These are phyloP conservation scores for Microctonus aethiopoides DNA, from an alignment of 2,888 invertebrate genomes.

Conservation along the genomic window DNA sequence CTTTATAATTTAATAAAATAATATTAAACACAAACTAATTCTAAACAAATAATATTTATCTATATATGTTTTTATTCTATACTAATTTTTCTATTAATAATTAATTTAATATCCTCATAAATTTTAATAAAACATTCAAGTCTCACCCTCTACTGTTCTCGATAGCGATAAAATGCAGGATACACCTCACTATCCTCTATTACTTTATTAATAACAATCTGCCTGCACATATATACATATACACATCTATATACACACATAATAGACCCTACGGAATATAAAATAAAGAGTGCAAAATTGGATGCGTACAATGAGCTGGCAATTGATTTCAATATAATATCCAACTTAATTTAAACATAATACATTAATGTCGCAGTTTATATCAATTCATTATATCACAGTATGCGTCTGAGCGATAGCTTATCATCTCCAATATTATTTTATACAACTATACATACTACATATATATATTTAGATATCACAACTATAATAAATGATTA, in stretches of 20 bases:
- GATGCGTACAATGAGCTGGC: neutral
- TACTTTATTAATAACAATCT: neutral
- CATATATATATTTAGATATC: neutral
- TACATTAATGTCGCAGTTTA: neutral
- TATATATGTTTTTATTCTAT: too few relatives aligned
- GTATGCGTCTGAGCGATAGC: neutral
- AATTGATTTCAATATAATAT: neutral
- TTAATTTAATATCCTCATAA: neutral
- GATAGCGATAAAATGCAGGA: neutral
- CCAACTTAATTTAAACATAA: neutral
- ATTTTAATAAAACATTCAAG: neutral
- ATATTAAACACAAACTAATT: too few relatives aligned
- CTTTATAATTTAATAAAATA: too few relatives aligned
- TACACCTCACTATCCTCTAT: neutral
- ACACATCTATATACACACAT: neutral
- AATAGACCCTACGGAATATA: neutral
- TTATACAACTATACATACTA: neutral
- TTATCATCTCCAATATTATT: neutral
- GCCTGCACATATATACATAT: neutral
- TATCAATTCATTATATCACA: neutral
- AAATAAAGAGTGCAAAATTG: neutral
- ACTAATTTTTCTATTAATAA: too few relatives aligned
- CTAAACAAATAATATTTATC: too few relatives aligned
- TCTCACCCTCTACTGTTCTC: neutral
- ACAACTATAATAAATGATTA: too few relatives aligned